Conservation (phyloP, 2,888 invertebrate genomes). For the Litoditis marina region DNA sequence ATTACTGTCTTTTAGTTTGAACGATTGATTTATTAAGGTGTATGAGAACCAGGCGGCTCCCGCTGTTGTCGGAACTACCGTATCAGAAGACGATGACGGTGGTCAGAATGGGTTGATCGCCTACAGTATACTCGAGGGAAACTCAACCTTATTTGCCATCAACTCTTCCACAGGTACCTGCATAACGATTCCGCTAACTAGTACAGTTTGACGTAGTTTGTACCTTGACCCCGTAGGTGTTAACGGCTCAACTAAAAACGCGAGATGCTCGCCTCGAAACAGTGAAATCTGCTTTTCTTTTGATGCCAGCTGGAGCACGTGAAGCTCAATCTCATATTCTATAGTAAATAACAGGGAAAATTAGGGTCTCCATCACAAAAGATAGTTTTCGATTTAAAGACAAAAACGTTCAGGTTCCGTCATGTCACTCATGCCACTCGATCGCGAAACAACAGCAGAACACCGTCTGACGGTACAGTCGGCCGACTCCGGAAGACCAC, state of each 20-base stretch:
- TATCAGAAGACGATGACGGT: conserved; percentile 32
- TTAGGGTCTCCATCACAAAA: too few relatives aligned
- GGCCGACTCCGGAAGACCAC: conserved; percentile 26
- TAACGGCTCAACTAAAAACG: too few relatives aligned
- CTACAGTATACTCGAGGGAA: conserved; percentile 42
- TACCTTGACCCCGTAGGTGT: not conserved
- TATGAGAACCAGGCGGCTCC: conserved; percentile 26
- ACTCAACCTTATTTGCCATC: conserved; percentile 39
- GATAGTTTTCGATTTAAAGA: too few relatives aligned
- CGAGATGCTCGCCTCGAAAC: too few relatives aligned
- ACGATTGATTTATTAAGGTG: conserved; percentile 1
- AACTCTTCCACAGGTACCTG: conserved; percentile 29
- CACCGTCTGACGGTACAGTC: conserved; percentile 35
- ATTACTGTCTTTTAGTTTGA: too few relatives aligned
- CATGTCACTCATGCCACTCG: conserved; percentile 18
- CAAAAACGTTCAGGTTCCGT: conserved; percentile 36
- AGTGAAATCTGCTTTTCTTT: too few relatives aligned
- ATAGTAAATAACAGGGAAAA: too few relatives aligned
- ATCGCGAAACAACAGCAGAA: conserved; percentile 26
- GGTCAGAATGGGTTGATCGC: conserved; percentile 29
- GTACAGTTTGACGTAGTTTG: not conserved
- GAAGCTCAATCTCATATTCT: too few relatives aligned
- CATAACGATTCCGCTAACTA: not conserved
- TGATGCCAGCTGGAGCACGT: too few relatives aligned
- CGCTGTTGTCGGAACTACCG: conserved; percentile 7